These are phyloP conservation scores for Odocoileus virginianus DNA, from an alignment of 2,113 vertebrate genomes.

Conservation along the genomic window DNA sequence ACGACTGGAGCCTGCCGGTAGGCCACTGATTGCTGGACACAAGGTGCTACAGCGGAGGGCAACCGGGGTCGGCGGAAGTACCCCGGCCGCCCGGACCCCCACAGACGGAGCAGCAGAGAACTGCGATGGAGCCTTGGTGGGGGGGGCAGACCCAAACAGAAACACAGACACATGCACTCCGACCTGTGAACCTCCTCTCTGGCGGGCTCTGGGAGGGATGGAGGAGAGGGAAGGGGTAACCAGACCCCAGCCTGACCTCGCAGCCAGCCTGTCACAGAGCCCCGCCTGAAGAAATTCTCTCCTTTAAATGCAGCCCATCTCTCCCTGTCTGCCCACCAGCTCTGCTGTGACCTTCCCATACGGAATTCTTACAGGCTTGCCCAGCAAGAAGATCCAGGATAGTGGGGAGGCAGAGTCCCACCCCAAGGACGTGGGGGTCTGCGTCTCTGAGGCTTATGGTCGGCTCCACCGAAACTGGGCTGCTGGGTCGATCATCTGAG, in stretches of 20 bases:
- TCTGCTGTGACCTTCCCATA: background rate
- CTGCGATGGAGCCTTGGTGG: background rate
- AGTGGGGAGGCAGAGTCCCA: background rate
- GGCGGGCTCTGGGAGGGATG: background rate
- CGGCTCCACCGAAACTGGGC: background rate
- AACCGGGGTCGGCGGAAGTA: background rate
- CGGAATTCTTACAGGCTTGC: background rate
- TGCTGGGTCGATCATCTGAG: background rate
- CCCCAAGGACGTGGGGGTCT: background rate
- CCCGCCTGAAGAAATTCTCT: background rate
- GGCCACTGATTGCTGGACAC: background rate
- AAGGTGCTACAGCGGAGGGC: background rate
- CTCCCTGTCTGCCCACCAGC: background rate
- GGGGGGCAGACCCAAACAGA: background rate
- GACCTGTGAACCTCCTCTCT: background rate
- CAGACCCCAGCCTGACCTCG: background rate
- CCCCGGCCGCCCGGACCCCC: background rate
- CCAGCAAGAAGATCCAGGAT: background rate
- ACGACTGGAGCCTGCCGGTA: background rate
- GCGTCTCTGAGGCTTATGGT: background rate
- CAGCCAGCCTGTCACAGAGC: background rate
- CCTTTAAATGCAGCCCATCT: background rate
- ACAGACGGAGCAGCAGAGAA: background rate
- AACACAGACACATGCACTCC: no score
- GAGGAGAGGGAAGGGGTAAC: background rate